Evolutionary conservation across 2,113 vertebrate species (phyloP).

Genomic region (Aldabrachelys gigantea): DNA sequence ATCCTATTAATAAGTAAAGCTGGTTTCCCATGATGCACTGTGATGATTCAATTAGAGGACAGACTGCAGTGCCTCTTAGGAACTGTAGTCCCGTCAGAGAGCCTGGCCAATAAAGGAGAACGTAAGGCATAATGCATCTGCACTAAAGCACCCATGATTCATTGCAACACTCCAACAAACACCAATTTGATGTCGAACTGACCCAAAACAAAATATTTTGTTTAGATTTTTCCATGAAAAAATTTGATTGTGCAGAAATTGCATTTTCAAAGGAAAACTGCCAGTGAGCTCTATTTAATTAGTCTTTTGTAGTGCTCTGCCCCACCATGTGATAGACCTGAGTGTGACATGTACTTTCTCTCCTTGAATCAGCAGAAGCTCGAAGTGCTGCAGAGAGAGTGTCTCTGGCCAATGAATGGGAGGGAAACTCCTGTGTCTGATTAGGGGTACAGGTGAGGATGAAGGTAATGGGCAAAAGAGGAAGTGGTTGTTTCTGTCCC

Average conservation of each 20-base stretch:
- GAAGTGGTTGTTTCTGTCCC: not conserved
- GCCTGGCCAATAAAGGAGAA: not conserved
- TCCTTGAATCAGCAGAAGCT: not conserved
- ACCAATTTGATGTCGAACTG: not conserved
- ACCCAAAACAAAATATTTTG: not conserved
- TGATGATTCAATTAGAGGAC: not conserved
- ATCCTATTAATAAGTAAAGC: not conserved
- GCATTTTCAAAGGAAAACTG: not conserved
- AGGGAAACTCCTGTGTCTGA: not conserved
- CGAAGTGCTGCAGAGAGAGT: not conserved
- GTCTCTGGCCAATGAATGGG: not conserved
- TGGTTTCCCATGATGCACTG: not conserved
- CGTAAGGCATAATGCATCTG: not conserved
- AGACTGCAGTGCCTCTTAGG: not conserved
- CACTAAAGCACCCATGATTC: not conserved
- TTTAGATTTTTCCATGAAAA: not conserved
- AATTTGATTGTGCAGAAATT: not conserved
- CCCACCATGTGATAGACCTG: not conserved
- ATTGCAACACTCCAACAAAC: not conserved
- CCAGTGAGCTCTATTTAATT: not conserved
- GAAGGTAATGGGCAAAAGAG: not conserved
- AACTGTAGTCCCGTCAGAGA: not conserved
- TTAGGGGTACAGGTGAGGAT: not conserved
- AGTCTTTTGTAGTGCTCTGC: not conserved
- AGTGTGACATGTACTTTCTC: not conserved